Conservation (phyloP, 2,888 invertebrate genomes). For the Nymphalis urticae region DNA sequence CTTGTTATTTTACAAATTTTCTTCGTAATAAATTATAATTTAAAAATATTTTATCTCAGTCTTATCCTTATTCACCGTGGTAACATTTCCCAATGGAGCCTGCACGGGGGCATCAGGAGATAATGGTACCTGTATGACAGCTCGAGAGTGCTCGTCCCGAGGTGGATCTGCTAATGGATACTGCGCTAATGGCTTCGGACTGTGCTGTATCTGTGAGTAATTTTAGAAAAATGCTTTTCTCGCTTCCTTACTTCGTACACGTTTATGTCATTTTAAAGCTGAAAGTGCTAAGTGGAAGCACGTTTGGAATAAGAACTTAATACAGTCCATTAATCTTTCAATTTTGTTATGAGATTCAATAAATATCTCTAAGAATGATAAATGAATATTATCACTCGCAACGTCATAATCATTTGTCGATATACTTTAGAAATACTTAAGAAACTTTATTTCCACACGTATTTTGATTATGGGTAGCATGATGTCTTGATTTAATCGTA, state of each 20-base stretch:
- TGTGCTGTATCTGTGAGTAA: constrained; percentile 86
- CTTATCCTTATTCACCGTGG: constrained; percentile 89
- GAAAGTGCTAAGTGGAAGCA: neutral
- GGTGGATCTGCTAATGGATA: constrained; percentile 89
- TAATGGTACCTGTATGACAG: constrained; percentile 90
- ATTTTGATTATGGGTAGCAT: no score
- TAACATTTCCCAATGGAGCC: constrained; percentile 88
- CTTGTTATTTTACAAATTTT: no score
- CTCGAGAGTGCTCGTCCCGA: constrained; percentile 85
- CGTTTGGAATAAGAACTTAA: no score
- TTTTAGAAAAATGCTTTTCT: neutral
- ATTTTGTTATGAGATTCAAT: no score
- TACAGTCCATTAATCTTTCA: no score
- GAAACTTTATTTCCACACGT: no score
- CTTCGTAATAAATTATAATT: no score
- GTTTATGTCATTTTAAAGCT: neutral
- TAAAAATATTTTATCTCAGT: constrained; percentile 71
- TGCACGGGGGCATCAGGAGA: constrained; percentile 89
- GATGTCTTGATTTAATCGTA: no score
- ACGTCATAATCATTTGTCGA: no score
- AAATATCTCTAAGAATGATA: no score
- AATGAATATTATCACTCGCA: no score
- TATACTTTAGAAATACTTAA: no score
- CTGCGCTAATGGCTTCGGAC: constrained; percentile 89
- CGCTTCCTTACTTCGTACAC: neutral